Conservation (phyloP, 2,888 invertebrate species). For the Orthosia cruda region DNA sequence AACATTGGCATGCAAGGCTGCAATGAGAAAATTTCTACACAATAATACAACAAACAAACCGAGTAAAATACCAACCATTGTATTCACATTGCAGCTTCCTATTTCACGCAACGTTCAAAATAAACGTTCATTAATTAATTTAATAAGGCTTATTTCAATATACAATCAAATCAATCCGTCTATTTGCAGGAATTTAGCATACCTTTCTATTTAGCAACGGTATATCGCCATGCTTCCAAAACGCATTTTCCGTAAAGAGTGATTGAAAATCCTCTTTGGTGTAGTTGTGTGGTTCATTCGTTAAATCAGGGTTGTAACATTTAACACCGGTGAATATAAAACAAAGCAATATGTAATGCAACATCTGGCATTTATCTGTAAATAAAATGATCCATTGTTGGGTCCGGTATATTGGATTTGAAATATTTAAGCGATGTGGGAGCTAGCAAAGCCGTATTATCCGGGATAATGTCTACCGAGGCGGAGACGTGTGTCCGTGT, state of each 20-base stretch:
- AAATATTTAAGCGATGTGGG: slow-evolving; percentile 41
- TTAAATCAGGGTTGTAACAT: slow-evolving; percentile 4
- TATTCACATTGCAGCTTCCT: slow-evolving; percentile 3
- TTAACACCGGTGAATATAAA: slow-evolving; percentile 12
- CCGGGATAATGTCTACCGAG: slow-evolving; percentile 53
- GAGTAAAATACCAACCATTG: slow-evolving; percentile 11
- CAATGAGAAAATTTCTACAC: background rate
- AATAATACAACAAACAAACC: background rate
- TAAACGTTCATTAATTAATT: background rate
- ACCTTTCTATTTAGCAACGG: slow-evolving; percentile 86
- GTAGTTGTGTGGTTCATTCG: background rate
- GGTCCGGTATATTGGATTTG: slow-evolving; percentile 38
- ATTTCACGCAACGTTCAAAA: background rate
- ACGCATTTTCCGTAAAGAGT: slow-evolving; percentile 63
- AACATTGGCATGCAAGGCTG: background rate
- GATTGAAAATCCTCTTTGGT: background rate
- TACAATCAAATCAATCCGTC: background rate
- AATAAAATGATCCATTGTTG: slow-evolving; percentile 46
- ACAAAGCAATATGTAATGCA: slow-evolving; percentile 9
- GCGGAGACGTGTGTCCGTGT: slow-evolving; percentile 28
- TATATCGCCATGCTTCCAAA: slow-evolving; percentile 78
- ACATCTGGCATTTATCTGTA: slow-evolving; percentile 41
- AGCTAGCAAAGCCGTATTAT: slow-evolving; percentile 29
- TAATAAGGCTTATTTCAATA: background rate
- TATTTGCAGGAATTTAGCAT: slow-evolving; percentile 6